These are phyloP conservation scores for Nomada ruficornis DNA, from an alignment of 2,888 invertebrate species.

Conservation along the genomic window DNA sequence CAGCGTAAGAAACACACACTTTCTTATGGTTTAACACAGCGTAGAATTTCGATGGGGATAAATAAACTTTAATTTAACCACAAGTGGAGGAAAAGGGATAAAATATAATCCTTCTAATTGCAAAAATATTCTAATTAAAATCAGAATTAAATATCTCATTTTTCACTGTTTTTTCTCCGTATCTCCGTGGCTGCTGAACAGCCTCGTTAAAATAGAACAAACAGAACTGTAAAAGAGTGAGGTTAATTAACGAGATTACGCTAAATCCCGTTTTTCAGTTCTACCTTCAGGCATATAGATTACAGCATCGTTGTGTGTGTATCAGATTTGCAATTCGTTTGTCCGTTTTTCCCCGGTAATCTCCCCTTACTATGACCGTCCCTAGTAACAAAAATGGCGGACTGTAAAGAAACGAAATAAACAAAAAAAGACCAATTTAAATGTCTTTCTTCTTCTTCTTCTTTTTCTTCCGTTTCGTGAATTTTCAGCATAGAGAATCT, in stretches of 20 bases:
- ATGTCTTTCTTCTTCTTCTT: too few species aligned
- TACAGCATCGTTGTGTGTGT: conserved; percentile 63
- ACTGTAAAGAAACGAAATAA: neutral
- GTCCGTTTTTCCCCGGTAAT: neutral
- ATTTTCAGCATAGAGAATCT: neutral
- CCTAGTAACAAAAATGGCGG: neutral
- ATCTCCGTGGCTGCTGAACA: neutral
- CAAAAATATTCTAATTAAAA: too few species aligned
- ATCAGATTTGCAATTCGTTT: conserved; percentile 7
- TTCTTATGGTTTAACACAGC: neutral
- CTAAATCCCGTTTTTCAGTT: conserved; percentile 67
- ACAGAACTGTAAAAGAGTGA: conserved; percentile 34
- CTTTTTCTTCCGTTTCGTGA: neutral
- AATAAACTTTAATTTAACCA: too few species aligned
- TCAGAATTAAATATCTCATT: neutral
- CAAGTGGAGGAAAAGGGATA: too few species aligned
- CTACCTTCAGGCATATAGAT: conserved; percentile 48
- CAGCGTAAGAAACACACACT: conserved; percentile 46
- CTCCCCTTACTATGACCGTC: neutral
- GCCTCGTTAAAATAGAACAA: conserved; percentile 24
- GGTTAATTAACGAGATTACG: conserved; percentile 56
- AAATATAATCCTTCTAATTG: too few species aligned
- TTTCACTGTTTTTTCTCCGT: neutral
- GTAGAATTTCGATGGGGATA: too few species aligned
- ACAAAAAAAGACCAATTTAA: too few species aligned